Conservation (phyloP, 2,113 vertebrate species). For the Dendrocopos noguchii region DNA sequence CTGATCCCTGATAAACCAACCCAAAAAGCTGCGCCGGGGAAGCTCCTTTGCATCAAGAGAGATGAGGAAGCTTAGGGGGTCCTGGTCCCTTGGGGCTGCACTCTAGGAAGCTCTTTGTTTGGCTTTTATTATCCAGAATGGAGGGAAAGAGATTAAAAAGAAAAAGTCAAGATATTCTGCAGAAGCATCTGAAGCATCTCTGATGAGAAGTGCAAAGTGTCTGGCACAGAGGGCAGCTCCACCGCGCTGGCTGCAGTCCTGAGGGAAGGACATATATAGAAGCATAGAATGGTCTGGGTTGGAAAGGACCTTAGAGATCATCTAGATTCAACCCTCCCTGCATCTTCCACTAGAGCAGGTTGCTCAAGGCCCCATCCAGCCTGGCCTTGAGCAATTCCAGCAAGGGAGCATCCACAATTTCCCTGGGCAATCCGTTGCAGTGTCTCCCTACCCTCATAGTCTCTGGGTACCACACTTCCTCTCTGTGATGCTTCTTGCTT, state of each 20-base stretch:
- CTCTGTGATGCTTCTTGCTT: rapidly evolving
- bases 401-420: too few relatives aligned
- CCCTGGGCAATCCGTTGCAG: too few relatives aligned
- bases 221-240: rapidly evolving
- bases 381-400: too few relatives aligned
- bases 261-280: background rate
- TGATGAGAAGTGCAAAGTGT: background rate
- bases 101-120: background rate
- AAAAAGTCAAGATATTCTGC: background rate
- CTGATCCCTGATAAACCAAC: background rate
- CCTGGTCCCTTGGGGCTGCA: background rate
- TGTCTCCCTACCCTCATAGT: background rate
- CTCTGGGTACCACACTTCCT: background rate
- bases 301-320: too few relatives aligned
- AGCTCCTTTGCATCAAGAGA: background rate
- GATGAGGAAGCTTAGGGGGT: background rate
- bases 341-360: too few relatives aligned
- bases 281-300: too few relatives aligned
- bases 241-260: background rate
- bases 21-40: background rate
- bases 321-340: too few relatives aligned
- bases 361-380: too few relatives aligned
- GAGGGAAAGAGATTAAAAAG: background rate
- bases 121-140: background rate
- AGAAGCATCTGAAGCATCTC: background rate